A percentile compares a stretch with the other conserved stretches of the same genome.
These are phyloP conservation scores for Quadroppia sp. DNA, from an alignment of 2,888 invertebrate species.

Conservation along the genomic window DNA sequence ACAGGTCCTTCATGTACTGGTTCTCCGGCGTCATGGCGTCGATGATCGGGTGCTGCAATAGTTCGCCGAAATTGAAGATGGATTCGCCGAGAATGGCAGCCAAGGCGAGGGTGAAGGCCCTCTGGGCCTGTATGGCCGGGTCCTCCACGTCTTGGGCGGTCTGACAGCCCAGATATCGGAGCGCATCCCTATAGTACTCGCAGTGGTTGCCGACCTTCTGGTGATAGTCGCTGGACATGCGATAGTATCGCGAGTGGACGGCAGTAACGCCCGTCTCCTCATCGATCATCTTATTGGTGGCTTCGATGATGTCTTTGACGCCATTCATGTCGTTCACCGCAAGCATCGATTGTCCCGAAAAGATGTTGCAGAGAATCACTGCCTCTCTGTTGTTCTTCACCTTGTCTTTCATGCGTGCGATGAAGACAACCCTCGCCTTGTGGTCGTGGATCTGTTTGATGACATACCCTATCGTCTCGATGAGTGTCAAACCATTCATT, in stretches of 20 bases:
- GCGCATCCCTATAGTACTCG: slow-evolving; percentile 89
- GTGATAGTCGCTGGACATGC: slow-evolving; percentile 86
- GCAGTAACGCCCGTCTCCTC: slow-evolving; percentile 85
- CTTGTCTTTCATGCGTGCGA: slow-evolving; percentile 71
- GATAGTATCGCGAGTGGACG: slow-evolving; percentile 90
- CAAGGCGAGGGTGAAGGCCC: slow-evolving; percentile 84
- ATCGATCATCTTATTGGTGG: slow-evolving; percentile 76
- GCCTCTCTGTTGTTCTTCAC: slow-evolving; percentile 75
- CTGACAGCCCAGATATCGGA: slow-evolving; percentile 72
- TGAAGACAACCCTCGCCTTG: slow-evolving; percentile 76
- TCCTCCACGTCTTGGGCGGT: slow-evolving; percentile 53
- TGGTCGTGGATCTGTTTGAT: slow-evolving; percentile 71
- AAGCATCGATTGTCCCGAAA: slow-evolving; percentile 58
- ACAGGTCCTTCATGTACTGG: slow-evolving; percentile 79
- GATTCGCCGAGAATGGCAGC: slow-evolving; percentile 91
- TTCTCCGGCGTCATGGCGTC: slow-evolving; percentile 73
- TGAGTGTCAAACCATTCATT: slow-evolving; percentile 85
- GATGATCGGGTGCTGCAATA: slow-evolving; percentile 90
- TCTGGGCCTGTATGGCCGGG: slow-evolving; percentile 63
- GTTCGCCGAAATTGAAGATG: slow-evolving; percentile 94
- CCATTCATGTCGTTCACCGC: slow-evolving; percentile 52
- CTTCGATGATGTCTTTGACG: slow-evolving; percentile 66
- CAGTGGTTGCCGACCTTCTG: slow-evolving; percentile 79
- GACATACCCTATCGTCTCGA: slow-evolving; percentile 76
- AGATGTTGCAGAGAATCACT: slow-evolving; percentile 77